A percentile compares a stretch with the other conserved stretches of the same genome.
phyloP scores from a whole-genome alignment of 2,113 vertebrate genomes.

The Gymnobelideus leadbeateri region DNA sequence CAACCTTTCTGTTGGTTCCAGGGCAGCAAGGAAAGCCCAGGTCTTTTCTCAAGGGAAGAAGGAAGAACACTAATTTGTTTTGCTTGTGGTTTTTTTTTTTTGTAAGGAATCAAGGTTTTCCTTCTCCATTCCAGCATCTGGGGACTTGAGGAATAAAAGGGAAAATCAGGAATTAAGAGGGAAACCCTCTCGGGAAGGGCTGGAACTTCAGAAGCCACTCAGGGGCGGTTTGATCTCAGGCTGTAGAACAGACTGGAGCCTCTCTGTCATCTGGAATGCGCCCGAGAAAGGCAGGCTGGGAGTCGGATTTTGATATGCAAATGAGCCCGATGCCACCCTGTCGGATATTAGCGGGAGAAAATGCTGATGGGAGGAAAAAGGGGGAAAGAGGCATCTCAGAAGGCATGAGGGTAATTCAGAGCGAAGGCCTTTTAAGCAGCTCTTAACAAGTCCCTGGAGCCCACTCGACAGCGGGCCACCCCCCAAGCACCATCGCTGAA shows the following conservation, averaged over 20 bases:
- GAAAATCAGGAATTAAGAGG: constrained; percentile 52
- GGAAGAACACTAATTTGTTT: neutral
- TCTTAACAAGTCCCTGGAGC: constrained; percentile 98
- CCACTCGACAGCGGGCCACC: constrained; percentile 91
- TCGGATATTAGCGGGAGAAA: constrained; percentile 84
- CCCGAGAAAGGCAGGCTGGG: constrained; percentile 77
- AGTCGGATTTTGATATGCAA: constrained; percentile 89
- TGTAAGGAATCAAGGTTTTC: constrained; percentile 42
- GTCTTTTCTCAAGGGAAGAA: neutral
- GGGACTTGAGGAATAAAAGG: constrained; percentile 75
- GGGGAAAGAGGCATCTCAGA: constrained; percentile 87
- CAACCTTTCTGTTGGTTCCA: neutral
- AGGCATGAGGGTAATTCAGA: constrained; percentile 97
- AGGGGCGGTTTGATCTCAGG: neutral
- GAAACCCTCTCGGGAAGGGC: neutral
- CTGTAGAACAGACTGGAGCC: constrained; percentile 14
- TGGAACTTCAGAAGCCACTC: neutral
- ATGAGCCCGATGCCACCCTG: constrained; percentile 81
- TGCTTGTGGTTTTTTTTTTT: neutral
- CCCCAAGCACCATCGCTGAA: constrained; percentile 92
- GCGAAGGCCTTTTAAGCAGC: constrained; percentile 95
- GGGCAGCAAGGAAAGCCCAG: neutral
- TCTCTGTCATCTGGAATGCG: constrained; percentile 79
- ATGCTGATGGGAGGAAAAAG: constrained; percentile 90
- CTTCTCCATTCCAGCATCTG: constrained; percentile 58